A percentile compares a stretch with the other conserved stretches of the same genome.
Evolutionary conservation across 30 jellyfish, hydroid and myxozoan species (phyloP).

Genomic region (Mastigias papua): DNA sequence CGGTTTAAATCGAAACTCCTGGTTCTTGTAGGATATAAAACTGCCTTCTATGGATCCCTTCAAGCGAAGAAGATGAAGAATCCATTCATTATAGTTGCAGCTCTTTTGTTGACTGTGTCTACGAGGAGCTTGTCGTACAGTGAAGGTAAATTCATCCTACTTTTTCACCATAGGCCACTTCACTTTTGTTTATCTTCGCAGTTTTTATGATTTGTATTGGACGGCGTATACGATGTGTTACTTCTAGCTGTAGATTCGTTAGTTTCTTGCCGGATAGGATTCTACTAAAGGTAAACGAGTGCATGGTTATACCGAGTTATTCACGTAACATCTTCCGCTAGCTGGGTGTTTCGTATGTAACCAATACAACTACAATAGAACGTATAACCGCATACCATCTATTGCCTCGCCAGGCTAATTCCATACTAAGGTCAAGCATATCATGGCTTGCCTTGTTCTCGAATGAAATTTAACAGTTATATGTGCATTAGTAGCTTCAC

Average conservation of each 20-base stretch:
- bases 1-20: not conserved
- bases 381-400: too few species aligned
- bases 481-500: too few species aligned
- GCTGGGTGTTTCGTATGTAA: too few species aligned
- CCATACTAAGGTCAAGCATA: too few species aligned
- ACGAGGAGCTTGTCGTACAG: slow-evolving; percentile 21
- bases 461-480: too few species aligned
- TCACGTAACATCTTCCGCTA: too few species aligned
- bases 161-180: not conserved
- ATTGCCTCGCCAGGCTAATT: too few species aligned
- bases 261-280: too few species aligned
- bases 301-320: too few species aligned
- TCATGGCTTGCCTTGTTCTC: too few species aligned
- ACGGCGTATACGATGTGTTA: not conserved
- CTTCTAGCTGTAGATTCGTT: not conserved
- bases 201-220: not conserved
- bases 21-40: not conserved
- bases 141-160: slow-evolving; percentile 26
- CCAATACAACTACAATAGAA: too few species aligned
- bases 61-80: slow-evolving; percentile 15
- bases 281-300: too few species aligned
- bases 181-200: not conserved
- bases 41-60: slow-evolving; percentile 23
- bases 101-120: slow-evolving; percentile 2
- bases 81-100: not conserved